Evolutionary conservation across 2,888 invertebrate genomes (phyloP).

Genomic region (Strigamia crassipes): DNA sequence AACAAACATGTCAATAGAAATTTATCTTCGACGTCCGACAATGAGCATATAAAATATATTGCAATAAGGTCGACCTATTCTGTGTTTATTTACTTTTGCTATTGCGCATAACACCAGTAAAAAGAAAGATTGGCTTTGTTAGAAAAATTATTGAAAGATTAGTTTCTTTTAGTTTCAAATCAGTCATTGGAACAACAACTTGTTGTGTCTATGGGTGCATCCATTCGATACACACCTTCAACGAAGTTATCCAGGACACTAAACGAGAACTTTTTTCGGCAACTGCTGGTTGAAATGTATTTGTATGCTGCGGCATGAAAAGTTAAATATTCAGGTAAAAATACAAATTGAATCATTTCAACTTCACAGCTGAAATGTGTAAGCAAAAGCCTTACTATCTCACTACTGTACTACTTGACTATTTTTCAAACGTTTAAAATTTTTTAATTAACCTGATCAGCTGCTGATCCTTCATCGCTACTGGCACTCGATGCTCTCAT

Average conservation of each 20-base stretch:
- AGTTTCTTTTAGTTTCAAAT: neutral
- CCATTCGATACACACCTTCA: neutral
- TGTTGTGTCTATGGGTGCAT: neutral
- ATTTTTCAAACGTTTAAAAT: neutral
- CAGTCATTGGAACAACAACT: neutral
- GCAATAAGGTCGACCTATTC: too few species aligned
- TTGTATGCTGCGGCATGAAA: neutral
- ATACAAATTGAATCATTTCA: neutral
- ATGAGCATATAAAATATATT: too few species aligned
- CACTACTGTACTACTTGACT: too few species aligned
- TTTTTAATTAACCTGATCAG: slow-evolving; percentile 8
- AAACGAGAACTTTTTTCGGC: slow-evolving; percentile 1
- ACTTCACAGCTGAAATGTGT: neutral
- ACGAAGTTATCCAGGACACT: neutral
- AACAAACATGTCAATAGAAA: neutral
- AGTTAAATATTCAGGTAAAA: neutral
- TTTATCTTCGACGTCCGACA: too few species aligned
- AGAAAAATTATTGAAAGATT: neutral
- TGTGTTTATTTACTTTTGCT: too few species aligned
- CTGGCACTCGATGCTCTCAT: slow-evolving; percentile 69
- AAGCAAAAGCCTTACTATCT: neutral
- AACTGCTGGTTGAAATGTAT: slow-evolving; percentile 3
- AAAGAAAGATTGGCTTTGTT: neutral
- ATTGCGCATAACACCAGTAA: too few species aligned
- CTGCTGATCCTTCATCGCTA: slow-evolving; percentile 66